Conservation (phyloP, 2,113 vertebrate genomes). For the Tragelaphus buxtoni region DNA sequence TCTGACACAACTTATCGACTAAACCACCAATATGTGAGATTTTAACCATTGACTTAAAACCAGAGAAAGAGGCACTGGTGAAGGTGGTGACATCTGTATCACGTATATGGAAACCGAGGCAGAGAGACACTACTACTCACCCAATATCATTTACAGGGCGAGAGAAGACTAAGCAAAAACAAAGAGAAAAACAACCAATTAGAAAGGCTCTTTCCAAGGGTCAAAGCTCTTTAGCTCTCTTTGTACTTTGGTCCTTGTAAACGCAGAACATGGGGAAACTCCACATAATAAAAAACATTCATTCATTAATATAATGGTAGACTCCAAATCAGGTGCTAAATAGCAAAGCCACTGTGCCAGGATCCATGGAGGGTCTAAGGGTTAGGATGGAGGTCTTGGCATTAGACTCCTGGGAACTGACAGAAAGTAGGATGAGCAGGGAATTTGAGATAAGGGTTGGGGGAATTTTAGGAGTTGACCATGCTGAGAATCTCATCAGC, state of each 20-base stretch:
- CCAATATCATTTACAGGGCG: neutral
- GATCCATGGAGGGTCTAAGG: fast-evolving
- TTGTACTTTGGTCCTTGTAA: neutral
- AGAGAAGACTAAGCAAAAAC: neutral
- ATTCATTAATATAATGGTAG: no score
- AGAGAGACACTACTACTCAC: neutral
- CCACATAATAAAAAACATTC: neutral
- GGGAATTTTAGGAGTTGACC: neutral
- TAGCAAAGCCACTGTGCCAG: neutral
- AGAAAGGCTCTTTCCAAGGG: neutral
- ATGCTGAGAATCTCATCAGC: neutral
- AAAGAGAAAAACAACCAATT: neutral
- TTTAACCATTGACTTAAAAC: neutral
- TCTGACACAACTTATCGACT: neutral
- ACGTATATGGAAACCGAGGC: neutral
- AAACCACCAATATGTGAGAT: neutral
- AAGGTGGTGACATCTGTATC: neutral
- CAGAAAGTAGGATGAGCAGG: neutral
- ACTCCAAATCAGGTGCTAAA: neutral
- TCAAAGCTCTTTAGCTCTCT: neutral
- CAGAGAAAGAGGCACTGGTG: neutral
- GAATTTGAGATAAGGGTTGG: fast-evolving
- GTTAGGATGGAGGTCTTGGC: neutral
- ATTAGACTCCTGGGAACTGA: fast-evolving
- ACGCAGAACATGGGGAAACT: neutral